Evolutionary conservation across 2,888 invertebrate species (phyloP).

Genomic region (Caenorhabditis plicata): DNA sequence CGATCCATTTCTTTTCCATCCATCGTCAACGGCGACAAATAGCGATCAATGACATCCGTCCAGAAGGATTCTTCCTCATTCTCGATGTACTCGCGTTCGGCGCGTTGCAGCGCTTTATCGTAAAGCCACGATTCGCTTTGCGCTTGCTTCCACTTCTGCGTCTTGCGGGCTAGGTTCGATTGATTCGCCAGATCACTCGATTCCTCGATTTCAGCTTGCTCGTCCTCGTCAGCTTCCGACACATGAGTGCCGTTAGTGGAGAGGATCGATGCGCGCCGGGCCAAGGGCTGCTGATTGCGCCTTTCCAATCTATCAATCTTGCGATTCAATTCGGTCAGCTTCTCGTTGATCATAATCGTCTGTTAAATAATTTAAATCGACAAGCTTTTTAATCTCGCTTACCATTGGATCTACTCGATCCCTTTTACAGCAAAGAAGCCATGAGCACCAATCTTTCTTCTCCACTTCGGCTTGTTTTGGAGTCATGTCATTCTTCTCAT

Average conservation of each 20-base stretch:
- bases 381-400: not conserved
- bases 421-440: constrained; percentile 59
- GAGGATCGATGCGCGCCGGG: constrained; percentile 40
- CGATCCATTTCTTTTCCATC: constrained; percentile 72
- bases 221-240: constrained; percentile 57
- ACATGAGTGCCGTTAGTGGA: constrained; percentile 39
- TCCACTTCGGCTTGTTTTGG: constrained; percentile 23
- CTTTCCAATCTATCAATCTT: constrained; percentile 61
- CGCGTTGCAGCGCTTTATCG: constrained; percentile 66
- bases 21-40: constrained; percentile 88
- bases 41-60: constrained; percentile 87
- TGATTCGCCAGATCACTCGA: constrained; percentile 58
- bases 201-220: constrained; percentile 56
- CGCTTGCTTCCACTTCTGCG: constrained; percentile 54
- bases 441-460: not conserved
- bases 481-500: constrained; percentile 43
- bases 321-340: constrained; percentile 52
- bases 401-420: constrained; percentile 44
- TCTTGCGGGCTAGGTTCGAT: constrained; percentile 57
- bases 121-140: constrained; percentile 56
- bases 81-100: constrained; percentile 82
- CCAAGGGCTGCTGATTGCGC: constrained; percentile 40
- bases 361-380: not conserved
- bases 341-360: constrained; percentile 47
- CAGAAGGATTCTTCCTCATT: constrained; percentile 86